Percentiles rank a stretch among this genome's conserved stretches.
Evolutionary conservation across 92 coral and sea anemone genomes (phyloP).

Genomic region (Hydrozoanthus gracilis): DNA sequence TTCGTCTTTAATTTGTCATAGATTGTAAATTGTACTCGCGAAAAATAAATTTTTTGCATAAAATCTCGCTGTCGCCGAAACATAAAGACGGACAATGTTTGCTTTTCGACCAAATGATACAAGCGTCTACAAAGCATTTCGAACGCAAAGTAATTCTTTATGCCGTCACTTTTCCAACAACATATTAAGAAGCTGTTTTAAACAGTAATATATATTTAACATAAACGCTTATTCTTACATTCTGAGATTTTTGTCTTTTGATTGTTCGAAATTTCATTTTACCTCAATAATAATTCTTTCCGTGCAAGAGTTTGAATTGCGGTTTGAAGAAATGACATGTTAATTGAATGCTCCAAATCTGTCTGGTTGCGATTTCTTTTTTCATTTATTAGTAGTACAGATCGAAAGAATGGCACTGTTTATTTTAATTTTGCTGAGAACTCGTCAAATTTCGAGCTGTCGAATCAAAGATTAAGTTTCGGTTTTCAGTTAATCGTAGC

Average conservation of each 20-base stretch:
- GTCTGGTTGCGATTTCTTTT: constrained; percentile 20
- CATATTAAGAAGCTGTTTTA: neutral
- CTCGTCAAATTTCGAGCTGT: constrained; percentile 9
- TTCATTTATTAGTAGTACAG: constrained; percentile 7
- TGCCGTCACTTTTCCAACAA: neutral
- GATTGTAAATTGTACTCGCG: neutral
- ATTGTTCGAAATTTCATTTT: neutral
- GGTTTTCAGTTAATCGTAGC: constrained; percentile 15
- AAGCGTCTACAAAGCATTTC: constrained; percentile 1
- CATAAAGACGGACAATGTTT: constrained; percentile 11
- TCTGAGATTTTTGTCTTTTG: too few species aligned
- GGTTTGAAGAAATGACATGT: constrained; percentile 23
- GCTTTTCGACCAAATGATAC: constrained; percentile 22
- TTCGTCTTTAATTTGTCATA: neutral
- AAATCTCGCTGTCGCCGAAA: neutral
- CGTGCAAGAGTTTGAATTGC: neutral
- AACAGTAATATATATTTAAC: neutral
- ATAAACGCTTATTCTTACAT: neutral
- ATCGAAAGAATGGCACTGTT: constrained; percentile 1
- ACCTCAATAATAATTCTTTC: neutral
- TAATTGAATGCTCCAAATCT: constrained; percentile 32
- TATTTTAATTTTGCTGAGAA: neutral
- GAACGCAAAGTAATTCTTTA: neutral
- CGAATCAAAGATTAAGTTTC: constrained; percentile 20
- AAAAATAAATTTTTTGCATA: neutral